Evolutionary conservation across 2,888 invertebrate genomes (phyloP).

Genomic region (Stramonita haemastoma): DNA sequence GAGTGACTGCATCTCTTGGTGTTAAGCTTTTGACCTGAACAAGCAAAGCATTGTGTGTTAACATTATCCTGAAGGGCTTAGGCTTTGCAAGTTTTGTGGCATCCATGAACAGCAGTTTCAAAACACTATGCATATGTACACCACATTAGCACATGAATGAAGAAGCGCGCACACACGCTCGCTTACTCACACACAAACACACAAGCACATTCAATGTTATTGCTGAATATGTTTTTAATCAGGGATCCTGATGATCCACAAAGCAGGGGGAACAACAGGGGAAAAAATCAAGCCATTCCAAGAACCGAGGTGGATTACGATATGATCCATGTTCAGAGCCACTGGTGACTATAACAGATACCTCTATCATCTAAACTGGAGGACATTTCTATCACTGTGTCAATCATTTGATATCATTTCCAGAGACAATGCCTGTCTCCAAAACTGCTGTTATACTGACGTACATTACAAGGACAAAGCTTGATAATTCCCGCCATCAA

Average conservation of each 20-base stretch:
- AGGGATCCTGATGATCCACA: background rate
- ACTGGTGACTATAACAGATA: background rate
- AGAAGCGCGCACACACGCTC: background rate
- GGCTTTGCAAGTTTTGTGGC: too few species aligned
- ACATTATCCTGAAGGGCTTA: too few species aligned
- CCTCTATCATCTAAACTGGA: background rate
- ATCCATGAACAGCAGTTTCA: too few species aligned
- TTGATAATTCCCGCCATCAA: background rate
- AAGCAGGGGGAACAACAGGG: background rate
- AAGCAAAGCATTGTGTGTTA: too few species aligned
- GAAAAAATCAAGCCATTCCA: background rate
- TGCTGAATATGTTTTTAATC: conserved; percentile 3
- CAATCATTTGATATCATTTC: too few species aligned
- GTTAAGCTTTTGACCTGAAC: too few species aligned
- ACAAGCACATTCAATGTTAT: background rate
- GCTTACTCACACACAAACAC: background rate
- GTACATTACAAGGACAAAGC: background rate
- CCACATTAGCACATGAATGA: too few species aligned
- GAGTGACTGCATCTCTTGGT: too few species aligned
- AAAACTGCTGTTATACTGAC: too few species aligned
- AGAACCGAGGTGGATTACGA: background rate
- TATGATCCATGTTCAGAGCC: background rate
- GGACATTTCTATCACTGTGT: background rate
- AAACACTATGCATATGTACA: too few species aligned
- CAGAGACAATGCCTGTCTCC: too few species aligned